phyloP scores from a whole-genome alignment of 2,797 vertebrate genomes.

The Eulemur rubriventer region DNA sequence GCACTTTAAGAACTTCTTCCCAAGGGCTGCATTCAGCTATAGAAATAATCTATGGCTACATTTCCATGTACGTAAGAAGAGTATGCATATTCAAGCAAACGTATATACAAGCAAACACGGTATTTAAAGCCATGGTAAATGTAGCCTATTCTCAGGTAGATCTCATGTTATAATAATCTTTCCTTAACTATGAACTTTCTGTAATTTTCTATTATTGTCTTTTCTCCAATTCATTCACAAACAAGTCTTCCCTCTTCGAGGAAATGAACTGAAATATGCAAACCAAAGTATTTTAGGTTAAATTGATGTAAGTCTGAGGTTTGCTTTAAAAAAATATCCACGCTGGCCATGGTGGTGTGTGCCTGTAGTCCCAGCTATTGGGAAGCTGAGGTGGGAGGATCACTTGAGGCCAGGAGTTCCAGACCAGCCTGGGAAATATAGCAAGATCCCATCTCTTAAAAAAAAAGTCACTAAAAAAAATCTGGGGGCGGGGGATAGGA shows the following conservation, averaged over 20 bases:
- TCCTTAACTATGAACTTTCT: not conserved
- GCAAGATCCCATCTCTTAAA: not conserved
- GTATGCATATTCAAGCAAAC: not conserved
- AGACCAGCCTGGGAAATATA: not conserved
- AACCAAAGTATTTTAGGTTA: not conserved
- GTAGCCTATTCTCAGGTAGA: not conserved
- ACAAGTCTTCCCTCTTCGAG: not conserved
- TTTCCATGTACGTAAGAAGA: not conserved
- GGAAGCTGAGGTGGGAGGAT: not conserved
- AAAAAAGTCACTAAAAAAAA: not conserved
- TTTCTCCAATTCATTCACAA: not conserved
- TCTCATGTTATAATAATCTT: not conserved
- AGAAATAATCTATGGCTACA: not conserved
- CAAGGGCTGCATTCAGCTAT: not conserved
- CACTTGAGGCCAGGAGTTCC: not conserved
- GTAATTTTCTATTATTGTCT: not conserved
- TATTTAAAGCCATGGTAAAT: not conserved
- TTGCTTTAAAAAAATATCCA: not conserved
- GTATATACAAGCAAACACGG: not conserved
- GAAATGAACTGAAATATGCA: not conserved
- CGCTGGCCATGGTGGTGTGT: not conserved
- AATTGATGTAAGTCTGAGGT: not conserved
- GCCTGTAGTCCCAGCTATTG: not conserved
- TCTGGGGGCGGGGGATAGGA: not conserved
- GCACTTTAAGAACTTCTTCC: not conserved